phyloP scores from a whole-genome alignment of 1,140 invertebrate genomes.

The Diorhabda carinulata region DNA sequence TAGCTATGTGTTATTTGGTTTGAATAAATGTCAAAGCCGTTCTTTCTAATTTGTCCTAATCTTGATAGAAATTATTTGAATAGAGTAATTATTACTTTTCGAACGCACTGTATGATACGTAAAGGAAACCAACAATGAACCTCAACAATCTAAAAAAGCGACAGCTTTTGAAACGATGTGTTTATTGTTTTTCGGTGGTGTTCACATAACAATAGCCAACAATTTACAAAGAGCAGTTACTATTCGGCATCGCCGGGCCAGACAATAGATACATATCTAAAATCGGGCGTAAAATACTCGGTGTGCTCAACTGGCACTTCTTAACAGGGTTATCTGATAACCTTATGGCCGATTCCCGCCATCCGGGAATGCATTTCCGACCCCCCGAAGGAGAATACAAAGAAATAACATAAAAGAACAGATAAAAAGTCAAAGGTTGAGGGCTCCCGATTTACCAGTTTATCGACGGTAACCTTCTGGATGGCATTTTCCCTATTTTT shows the following conservation, averaged over 20 bases:
- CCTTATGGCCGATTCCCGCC: conserved; percentile 19
- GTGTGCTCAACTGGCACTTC: conserved; percentile 15
- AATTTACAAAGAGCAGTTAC: conserved; percentile 10
- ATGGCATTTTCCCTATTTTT: conserved; percentile 1
- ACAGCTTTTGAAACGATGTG: conserved; percentile 14
- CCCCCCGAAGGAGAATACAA: conserved; percentile 7
- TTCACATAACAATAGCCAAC: conserved; percentile 13
- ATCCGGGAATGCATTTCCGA: conserved; percentile 4
- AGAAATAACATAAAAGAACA: conserved; percentile 13
- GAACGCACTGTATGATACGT: no score
- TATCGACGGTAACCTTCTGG: conserved; percentile 19
- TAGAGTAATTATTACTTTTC: no score
- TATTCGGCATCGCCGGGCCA: conserved; percentile 11
- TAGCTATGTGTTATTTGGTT: no score
- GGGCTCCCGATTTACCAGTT: conserved; percentile 9
- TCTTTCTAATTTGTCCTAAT: no score
- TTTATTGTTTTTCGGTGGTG: conserved; percentile 13
- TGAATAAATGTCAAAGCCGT: no score
- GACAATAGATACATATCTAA: conserved; percentile 14
- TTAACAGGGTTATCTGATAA: conserved; percentile 19
- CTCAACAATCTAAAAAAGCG: background rate
- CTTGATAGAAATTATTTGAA: no score
- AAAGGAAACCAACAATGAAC: no score
- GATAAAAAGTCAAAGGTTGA: conserved; percentile 22
- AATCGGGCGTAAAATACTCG: conserved; percentile 17